Percentiles rank a stretch among this genome's conserved stretches.
These are phyloP conservation scores for Malacoctenus gilli DNA, from an alignment of 2,797 vertebrate genomes.

Conservation along the genomic window DNA sequence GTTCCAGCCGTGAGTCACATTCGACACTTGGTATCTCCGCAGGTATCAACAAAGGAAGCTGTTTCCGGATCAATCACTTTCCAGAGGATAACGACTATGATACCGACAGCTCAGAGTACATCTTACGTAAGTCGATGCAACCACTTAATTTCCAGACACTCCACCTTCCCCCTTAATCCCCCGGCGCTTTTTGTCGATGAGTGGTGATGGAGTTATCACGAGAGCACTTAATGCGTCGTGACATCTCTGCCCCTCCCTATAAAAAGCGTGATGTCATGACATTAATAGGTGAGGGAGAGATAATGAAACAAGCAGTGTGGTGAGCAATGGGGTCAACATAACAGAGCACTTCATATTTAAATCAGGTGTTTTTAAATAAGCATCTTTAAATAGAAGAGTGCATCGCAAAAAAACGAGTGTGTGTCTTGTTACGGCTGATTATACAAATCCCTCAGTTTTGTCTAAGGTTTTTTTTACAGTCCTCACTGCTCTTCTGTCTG, in stretches of 20 bases:
- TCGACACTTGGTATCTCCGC: conserved; percentile 48
- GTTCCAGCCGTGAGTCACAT: conserved; percentile 1
- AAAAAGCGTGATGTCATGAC: conserved; percentile 62
- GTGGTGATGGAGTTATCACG: conserved; percentile 52
- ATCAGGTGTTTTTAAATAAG: conserved; percentile 1
- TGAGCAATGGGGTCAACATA: conserved; percentile 6
- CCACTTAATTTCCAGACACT: too few relatives aligned
- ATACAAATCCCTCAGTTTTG: too few relatives aligned
- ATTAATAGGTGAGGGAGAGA: conserved; percentile 37
- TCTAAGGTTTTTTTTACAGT: too few relatives aligned
- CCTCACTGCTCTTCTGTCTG: too few relatives aligned
- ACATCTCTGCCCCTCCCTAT: conserved; percentile 43
- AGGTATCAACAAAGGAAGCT: conserved; percentile 96
- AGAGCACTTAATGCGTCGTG: conserved; percentile 54
- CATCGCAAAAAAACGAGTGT: too few relatives aligned
- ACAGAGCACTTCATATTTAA: conserved; percentile 16
- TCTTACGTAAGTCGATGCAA: conserved; percentile 90
- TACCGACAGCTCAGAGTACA: conserved; percentile 97
- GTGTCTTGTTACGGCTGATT: too few relatives aligned
- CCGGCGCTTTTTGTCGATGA: not conserved
- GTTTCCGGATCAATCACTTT: conserved; percentile 98
- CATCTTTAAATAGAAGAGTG: not conserved
- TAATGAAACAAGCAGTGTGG: conserved; percentile 32
- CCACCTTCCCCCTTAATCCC: conserved; percentile 49
- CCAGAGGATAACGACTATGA: conserved; percentile 99